Evolutionary conservation across 2,888 invertebrate species (phyloP), one percentile per base, ranked within the genome.

Genomic region (Ditula angustiorana): DNA sequence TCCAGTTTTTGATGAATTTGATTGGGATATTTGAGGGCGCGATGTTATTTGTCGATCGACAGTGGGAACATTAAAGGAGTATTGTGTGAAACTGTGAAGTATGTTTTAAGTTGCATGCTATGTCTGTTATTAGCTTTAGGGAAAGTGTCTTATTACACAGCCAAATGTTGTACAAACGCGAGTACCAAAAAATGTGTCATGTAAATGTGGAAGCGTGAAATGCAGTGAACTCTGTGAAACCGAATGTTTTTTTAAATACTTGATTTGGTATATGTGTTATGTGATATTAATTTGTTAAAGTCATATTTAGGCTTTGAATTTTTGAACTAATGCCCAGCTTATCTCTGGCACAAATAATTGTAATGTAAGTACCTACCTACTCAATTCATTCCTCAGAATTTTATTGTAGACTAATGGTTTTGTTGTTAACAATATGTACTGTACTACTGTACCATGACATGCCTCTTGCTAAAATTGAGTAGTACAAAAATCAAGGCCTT

Each of bases 1-100:
- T 64, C 64, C 64, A 59, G 64, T 64, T 64, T 64, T 64, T 64
- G 58, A 64, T 59, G 58, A 57, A 63, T 63, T 57, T 63, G 44
- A 47, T 59, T 47, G 53, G 53, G 37, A 24, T 41, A 37, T 58
- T 33, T 37, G 30, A 13, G 56, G 63, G 24, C 50, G 57, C 57
- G 21, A 49, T 49, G 13, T 16, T 49, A 16, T 49, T 49, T 49
- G 49, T 47, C 24, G 26, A 24, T 7, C 2, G 24, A 26, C 26
- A 16, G 61, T 50, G 62, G 62, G 57, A 57, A 33, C 57, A 63
- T 53, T 41, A 52, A 23, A 37, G 35, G 41, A 63, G 63, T 63
- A 63, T 58, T 63, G 50, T 63, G 57, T 35, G 57, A 33, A 53
- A 53, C 55, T 63, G 57, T 46, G 57, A 33, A 53, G 53, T 55